Conservation (phyloP, 2,113 vertebrate species). For the Macquaria australasica region DNA sequence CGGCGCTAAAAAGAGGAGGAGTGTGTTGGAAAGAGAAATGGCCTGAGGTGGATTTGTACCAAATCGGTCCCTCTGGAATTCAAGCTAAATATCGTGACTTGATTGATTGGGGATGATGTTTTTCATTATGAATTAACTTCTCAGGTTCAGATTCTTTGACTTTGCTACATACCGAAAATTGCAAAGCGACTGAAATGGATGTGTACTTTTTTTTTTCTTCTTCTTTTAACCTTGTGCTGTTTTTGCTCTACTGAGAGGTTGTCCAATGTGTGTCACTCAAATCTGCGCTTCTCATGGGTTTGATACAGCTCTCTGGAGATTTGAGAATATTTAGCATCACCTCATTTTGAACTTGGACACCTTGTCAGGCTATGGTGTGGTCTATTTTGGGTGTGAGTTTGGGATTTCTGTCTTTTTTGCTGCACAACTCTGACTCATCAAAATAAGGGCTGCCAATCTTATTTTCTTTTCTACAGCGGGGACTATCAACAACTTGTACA, state of each 20-base stretch:
- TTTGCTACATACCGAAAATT: conserved; percentile 2
- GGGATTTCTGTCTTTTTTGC: conserved; percentile 47
- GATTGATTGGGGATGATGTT: conserved; percentile 1
- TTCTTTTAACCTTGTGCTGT: conserved; percentile 18
- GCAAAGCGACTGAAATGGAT: conserved; percentile 21
- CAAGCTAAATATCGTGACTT: conserved; percentile 11
- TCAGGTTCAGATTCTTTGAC: conserved; percentile 32
- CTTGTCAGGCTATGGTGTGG: conserved; percentile 24
- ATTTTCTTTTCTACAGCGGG: conserved; percentile 7
- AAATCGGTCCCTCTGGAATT: conserved; percentile 50
- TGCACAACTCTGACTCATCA: conserved; percentile 53
- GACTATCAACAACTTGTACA: conserved; percentile 25
- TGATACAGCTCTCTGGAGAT: conserved; percentile 45
- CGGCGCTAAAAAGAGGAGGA: conserved; percentile 28
- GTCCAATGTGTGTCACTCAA: conserved; percentile 53
- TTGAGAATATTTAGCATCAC: conserved; percentile 62
- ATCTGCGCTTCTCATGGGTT: conserved; percentile 54
- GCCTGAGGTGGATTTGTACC: conserved; percentile 51
- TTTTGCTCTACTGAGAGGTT: conserved; percentile 50
- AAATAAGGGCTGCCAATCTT: conserved; percentile 7
- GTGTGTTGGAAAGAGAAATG: conserved; percentile 43
- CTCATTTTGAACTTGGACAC: conserved; percentile 56
- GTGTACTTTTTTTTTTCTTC: neutral
- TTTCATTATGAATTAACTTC: conserved; percentile 20
- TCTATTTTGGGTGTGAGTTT: conserved; percentile 58